Conservation (phyloP, 2,113 vertebrate genomes). For the Calcarius ornatus region DNA sequence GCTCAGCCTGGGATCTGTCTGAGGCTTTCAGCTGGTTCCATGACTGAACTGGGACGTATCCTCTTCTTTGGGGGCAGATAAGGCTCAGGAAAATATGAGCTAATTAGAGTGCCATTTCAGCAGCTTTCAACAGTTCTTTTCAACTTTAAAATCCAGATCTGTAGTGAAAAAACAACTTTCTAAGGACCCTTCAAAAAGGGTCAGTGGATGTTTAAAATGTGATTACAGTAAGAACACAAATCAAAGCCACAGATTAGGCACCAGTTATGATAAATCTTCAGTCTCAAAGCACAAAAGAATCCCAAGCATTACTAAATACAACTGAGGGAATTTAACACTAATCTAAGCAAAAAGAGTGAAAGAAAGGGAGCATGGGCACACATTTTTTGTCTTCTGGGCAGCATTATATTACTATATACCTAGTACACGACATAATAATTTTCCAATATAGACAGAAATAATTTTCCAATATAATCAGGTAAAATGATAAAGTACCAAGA, state of each 20-base stretch:
- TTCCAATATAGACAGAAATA: not conserved
- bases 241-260: slow-evolving; percentile 50
- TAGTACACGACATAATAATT: not conserved
- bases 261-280: slow-evolving; percentile 37
- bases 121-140: not conserved
- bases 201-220: slow-evolving; percentile 31
- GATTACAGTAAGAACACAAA: slow-evolving; percentile 53
- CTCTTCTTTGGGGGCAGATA: not conserved
- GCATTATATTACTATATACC: not conserved
- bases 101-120: not conserved
- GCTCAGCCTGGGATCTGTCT: not conserved
- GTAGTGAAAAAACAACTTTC: not conserved
- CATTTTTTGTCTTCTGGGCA: not conserved
- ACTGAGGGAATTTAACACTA: slow-evolving; percentile 50
- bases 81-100: not conserved
- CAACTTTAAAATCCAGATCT: slow-evolving; percentile 7
- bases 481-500: not conserved
- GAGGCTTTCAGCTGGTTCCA: not conserved
- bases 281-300: slow-evolving; percentile 50
- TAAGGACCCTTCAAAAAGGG: not conserved
- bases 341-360: slow-evolving; percentile 27
- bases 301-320: slow-evolving; percentile 48
- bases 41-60: not conserved
- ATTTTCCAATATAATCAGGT: not conserved
- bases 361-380: not conserved